A percentile compares a stretch with the other conserved stretches of the same genome.
phyloP scores from a whole-genome alignment of 1,140 invertebrate genomes.

The Teleopsis dalmanni region DNA sequence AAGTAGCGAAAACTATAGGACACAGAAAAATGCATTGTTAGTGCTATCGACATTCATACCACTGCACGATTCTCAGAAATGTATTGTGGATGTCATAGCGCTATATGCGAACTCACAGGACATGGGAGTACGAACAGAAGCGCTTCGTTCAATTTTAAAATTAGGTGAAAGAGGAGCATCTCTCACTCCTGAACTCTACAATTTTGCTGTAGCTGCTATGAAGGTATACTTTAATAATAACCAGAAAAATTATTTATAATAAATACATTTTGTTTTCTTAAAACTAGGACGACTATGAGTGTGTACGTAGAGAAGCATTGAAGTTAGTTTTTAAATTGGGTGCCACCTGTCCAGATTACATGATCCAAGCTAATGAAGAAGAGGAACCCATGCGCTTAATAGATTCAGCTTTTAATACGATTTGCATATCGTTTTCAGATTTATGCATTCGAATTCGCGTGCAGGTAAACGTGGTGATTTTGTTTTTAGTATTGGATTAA shows the following conservation, averaged over 20 bases:
- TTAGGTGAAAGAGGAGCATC: constrained; percentile 73
- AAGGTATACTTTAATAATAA: too few relatives aligned
- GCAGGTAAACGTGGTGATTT: too few relatives aligned
- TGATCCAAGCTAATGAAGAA: constrained; percentile 57
- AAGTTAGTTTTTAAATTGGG: constrained; percentile 80
- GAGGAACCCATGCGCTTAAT: constrained; percentile 75
- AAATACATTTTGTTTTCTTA: too few relatives aligned
- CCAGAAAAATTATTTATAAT: too few relatives aligned
- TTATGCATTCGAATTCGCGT: constrained; percentile 78
- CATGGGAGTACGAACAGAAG: constrained; percentile 79
- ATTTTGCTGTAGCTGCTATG: constrained; percentile 71
- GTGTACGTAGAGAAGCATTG: constrained; percentile 77
- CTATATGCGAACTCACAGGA: constrained; percentile 82
- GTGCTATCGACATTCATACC: constrained; percentile 58
- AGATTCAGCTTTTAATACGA: constrained; percentile 94
- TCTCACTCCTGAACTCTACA: constrained; percentile 70
- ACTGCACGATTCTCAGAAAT: constrained; percentile 48
- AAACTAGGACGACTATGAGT: constrained; percentile 97
- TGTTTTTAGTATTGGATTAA: not conserved
- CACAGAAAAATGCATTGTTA: constrained; percentile 70
- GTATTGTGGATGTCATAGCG: constrained; percentile 58
- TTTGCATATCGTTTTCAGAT: constrained; percentile 90
- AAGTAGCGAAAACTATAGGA: constrained; percentile 63
- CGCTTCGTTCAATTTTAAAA: constrained; percentile 75
- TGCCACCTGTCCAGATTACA: constrained; percentile 76